A percentile compares a stretch with the other conserved stretches of the same genome.
phyloP scores from a whole-genome alignment of 2,113 vertebrate genomes.

The Engraulis encrasicolus region DNA sequence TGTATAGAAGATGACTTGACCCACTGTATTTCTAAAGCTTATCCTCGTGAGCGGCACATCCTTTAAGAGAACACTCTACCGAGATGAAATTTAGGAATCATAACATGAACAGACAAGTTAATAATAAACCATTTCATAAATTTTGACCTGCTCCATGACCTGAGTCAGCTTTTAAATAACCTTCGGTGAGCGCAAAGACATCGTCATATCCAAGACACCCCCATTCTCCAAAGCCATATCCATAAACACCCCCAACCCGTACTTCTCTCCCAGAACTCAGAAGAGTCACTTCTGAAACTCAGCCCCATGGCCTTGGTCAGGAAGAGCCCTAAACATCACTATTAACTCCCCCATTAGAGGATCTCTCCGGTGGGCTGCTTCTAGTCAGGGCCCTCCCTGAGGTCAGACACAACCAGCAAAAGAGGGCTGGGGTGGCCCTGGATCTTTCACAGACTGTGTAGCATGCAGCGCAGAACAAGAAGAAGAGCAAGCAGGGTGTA shows the following conservation, averaged over 20 bases:
- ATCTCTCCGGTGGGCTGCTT: slow-evolving; percentile 17
- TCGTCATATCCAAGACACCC: no score
- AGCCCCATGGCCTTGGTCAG: neutral
- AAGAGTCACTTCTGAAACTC: neutral
- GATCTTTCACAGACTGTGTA: slow-evolving; percentile 15
- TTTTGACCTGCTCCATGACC: no score
- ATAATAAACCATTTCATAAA: no score
- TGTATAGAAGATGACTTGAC: no score
- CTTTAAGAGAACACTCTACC: no score
- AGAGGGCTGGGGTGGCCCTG: neutral
- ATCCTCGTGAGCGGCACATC: no score
- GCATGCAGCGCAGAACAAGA: slow-evolving; percentile 25
- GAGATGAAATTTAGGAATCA: no score
- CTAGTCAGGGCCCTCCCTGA: neutral
- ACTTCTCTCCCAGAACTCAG: neutral
- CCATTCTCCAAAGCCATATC: no score
- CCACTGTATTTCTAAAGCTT: no score
- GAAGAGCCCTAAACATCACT: neutral
- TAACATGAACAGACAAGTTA: no score
- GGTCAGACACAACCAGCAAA: slow-evolving; percentile 40
- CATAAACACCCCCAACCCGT: neutral
- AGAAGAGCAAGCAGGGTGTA: slow-evolving; percentile 13
- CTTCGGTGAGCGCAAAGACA: no score
- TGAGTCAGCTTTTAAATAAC: no score
- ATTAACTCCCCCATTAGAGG: slow-evolving; percentile 45